Conservation (phyloP, 2,797 vertebrate genomes). For the Streptopelia turtur region DNA sequence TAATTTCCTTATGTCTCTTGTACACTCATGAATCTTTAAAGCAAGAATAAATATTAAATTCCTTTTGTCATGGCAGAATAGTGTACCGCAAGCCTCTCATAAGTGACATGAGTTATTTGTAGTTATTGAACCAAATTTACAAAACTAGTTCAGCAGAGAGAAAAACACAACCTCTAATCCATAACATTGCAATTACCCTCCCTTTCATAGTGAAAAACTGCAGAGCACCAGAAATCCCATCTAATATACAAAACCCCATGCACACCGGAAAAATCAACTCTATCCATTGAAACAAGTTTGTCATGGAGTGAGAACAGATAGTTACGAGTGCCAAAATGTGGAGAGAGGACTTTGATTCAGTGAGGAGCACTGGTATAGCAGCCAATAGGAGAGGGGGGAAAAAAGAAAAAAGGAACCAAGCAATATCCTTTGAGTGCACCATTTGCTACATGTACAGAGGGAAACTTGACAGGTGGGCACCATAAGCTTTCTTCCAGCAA, state of each 20-base stretch:
- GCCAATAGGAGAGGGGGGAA: background rate
- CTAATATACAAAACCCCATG: background rate
- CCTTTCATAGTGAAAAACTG: background rate
- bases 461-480: background rate
- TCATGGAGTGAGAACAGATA: background rate
- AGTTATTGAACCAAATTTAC: background rate
- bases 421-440: conserved; percentile 20
- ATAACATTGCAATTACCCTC: background rate
- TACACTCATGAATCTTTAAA: background rate
- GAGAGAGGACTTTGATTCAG: conserved; percentile 1
- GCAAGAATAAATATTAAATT: background rate
- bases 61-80: background rate
- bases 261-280: background rate
- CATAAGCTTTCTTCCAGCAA: conserved; percentile 50
- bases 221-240: background rate
- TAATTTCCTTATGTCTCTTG: background rate
- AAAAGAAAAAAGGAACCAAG: background rate
- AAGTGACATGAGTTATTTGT: background rate
- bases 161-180: background rate
- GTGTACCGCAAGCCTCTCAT: fast-evolving
- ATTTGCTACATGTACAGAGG: conserved; percentile 15
- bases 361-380: background rate
- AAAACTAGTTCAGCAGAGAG: background rate
- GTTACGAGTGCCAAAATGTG: background rate
- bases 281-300: background rate